These are phyloP conservation scores for Hydriomena furcata DNA, from an alignment of 2,888 invertebrate genomes.

Conservation along the genomic window DNA sequence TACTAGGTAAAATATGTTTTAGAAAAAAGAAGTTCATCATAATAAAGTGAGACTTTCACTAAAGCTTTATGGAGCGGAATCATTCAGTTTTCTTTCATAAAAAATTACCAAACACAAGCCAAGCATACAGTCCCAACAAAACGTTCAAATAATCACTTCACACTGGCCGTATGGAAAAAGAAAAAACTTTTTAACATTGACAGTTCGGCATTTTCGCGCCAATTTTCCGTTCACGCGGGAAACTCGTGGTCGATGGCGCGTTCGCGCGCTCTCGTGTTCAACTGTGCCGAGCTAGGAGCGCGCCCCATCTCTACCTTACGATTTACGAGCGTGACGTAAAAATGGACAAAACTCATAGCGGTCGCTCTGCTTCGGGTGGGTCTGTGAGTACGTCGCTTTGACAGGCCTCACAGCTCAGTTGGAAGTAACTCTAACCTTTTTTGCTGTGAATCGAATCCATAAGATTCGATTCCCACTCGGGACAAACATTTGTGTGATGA, in stretches of 20 bases:
- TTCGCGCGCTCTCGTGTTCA: slow-evolving; percentile 62
- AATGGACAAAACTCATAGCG: slow-evolving; percentile 59
- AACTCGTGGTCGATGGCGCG: slow-evolving; percentile 62
- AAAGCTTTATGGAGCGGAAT: slow-evolving; percentile 8
- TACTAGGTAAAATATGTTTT: too few relatives aligned
- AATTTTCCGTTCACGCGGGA: slow-evolving; percentile 72
- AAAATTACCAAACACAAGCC: slow-evolving; percentile 10
- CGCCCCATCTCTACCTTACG: slow-evolving; percentile 70
- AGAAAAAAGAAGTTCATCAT: too few relatives aligned
- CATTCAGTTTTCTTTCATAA: background rate
- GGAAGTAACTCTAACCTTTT: too few relatives aligned
- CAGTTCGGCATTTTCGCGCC: slow-evolving; percentile 79
- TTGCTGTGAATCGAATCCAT: too few relatives aligned
- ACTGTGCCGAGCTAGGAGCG: slow-evolving; percentile 59
- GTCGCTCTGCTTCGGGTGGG: slow-evolving; percentile 37
- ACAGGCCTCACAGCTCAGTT: too few relatives aligned
- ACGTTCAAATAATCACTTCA: slow-evolving; percentile 36
- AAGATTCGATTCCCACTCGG: too few relatives aligned
- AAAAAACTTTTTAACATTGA: slow-evolving; percentile 49
- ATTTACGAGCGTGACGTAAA: slow-evolving; percentile 76
- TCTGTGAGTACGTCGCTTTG: too few relatives aligned
- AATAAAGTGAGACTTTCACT: too few relatives aligned
- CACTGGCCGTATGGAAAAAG: slow-evolving; percentile 29
- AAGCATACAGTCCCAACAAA: slow-evolving; percentile 23
- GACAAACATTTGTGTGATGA: too few relatives aligned